Base-by-base conservation (phyloP, 2,888 invertebrate genomes). In the Zele albiditarsus region DNA sequence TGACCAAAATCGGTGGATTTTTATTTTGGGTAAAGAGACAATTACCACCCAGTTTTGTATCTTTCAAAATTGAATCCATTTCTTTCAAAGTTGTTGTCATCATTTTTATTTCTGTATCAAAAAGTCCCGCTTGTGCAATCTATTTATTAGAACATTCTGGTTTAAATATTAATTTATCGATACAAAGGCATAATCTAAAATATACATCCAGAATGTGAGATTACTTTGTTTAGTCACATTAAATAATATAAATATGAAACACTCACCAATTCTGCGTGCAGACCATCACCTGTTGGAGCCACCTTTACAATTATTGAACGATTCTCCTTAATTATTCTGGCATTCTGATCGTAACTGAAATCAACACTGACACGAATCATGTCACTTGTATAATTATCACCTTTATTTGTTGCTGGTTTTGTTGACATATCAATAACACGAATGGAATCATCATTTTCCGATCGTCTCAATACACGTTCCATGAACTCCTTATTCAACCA, bases 221-320 rank as follows among this genome's bases (percentile, higher is more conserved):
- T 8, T 3, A 58, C 57, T 23, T 58, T 10, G 8, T 58, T 20
- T 58, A 2, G 2, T 60, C 12, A 14, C 14, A n/a, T 20, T n/a
- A 58, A 5, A 58, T 25, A 4, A 27, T 60, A 28, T 5, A 23
- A 60, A 27, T 16, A 38, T 68, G 33, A 0, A 46, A 27, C 72
- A 77, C 80, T 79, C 78, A 88, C 88, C 79, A 88, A 10, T 0
- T 82, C 82, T 10, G 90, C 89, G 2, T 90, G 88, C 42, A 90
- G 58, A 25, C 91, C 83, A 85, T 90, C 49, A 8, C 86, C 84
- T 60, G 89, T 89, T 25, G 91, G 91, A 10, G 87, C 83, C 2
- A 90, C 81, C 75, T 89, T 89, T 3, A 86, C 73, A 23, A 89
- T 82, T 3, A 88, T 53, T 0, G 85, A 75, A 75, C 60, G 84